Percentiles rank a stretch among this genome's conserved stretches.
Evolutionary conservation across 2,113 vertebrate species (phyloP).

Genomic region (Gavialis gangeticus): DNA sequence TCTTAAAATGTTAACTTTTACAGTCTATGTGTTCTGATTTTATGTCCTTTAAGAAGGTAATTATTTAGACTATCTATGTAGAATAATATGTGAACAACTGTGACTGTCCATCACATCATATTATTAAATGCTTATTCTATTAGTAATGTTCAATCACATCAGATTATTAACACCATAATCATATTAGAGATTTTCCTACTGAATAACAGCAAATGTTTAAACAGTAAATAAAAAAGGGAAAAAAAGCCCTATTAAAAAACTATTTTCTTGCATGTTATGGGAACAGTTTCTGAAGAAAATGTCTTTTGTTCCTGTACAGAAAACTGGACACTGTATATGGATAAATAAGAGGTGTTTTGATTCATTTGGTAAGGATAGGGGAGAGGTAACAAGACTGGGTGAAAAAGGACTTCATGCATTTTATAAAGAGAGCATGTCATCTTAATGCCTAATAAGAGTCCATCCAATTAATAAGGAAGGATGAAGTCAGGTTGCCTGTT

Average conservation of each 20-base stretch:
- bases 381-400: too few species aligned
- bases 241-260: not conserved
- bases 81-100: slow-evolving; percentile 39
- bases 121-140: slow-evolving; percentile 15
- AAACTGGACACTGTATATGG: not conserved
- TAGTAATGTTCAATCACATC: slow-evolving; percentile 15
- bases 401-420: too few species aligned
- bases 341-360: not conserved
- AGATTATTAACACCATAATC: slow-evolving; percentile 1
- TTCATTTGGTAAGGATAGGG: not conserved
- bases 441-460: not conserved
- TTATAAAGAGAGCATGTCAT: too few species aligned
- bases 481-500: not conserved
- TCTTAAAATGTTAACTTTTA: slow-evolving; percentile 22
- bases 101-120: slow-evolving; percentile 42
- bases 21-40: slow-evolving; percentile 17
- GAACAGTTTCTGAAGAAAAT: not conserved
- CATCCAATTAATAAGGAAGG: not conserved
- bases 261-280: not conserved
- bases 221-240: not conserved
- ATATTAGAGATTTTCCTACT: not conserved
- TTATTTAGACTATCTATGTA: not conserved
- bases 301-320: not conserved
- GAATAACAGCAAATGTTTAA: not conserved
- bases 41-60: slow-evolving; percentile 23